Conservation (phyloP, 2,888 invertebrate species). For the Deilephila elpenor region DNA sequence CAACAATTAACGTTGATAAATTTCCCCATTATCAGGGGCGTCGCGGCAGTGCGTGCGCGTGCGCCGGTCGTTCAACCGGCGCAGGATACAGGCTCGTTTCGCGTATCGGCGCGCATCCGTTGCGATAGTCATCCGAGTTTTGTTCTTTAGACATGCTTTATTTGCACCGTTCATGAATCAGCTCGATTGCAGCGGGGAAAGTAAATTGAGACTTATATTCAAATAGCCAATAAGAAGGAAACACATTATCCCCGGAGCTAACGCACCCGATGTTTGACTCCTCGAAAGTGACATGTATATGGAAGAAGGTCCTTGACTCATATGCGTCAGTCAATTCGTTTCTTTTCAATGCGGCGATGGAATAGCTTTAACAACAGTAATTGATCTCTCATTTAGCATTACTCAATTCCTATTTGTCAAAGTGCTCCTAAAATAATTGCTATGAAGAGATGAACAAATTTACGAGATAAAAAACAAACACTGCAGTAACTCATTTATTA, state of each 20-base stretch:
- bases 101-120: constrained; percentile 66
- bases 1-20: constrained; percentile 52
- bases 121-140: constrained; percentile 49
- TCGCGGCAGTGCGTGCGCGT: constrained; percentile 22
- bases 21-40: constrained; percentile 56
- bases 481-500: neutral
- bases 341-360: neutral
- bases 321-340: neutral
- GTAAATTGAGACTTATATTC: constrained; percentile 27
- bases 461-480: too few species aligned
- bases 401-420: neutral
- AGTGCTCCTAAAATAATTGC: too few species aligned
- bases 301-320: neutral
- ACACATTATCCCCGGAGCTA: neutral
- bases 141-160: constrained; percentile 24
- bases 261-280: neutral
- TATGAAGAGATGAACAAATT: too few species aligned
- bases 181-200: constrained; percentile 20
- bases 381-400: neutral
- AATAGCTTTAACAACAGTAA: neutral
- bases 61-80: constrained; percentile 59
- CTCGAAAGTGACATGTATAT: constrained; percentile 16
- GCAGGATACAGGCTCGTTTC: constrained; percentile 67
- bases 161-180: constrained; percentile 36
- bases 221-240: constrained; percentile 13